Evolutionary conservation across 1,140 invertebrate species (phyloP).

Genomic region (Papilio polytes): DNA sequence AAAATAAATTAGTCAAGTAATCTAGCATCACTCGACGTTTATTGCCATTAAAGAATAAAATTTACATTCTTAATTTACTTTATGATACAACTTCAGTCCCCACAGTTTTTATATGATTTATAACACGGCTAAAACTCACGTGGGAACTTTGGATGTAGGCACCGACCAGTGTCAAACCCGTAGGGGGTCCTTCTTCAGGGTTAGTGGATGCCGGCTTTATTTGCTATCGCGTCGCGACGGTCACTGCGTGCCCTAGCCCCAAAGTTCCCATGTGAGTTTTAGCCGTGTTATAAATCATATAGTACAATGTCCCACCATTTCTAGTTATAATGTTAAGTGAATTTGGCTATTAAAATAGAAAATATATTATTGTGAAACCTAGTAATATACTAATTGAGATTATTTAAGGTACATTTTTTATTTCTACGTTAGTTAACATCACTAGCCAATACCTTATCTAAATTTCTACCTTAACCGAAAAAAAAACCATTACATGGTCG

Average conservation of each 20-base stretch:
- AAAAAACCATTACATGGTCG: conserved; percentile 71
- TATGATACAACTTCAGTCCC: conserved; percentile 6
- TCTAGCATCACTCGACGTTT: conserved; percentile 41
- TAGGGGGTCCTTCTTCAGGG: too few species aligned
- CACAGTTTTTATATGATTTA: too few species aligned
- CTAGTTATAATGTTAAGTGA: conserved; percentile 28
- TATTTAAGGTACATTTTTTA: conserved; percentile 77
- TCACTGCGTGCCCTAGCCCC: too few species aligned
- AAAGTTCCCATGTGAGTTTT: too few species aligned
- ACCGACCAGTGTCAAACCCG: too few species aligned
- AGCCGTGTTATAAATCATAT: too few species aligned
- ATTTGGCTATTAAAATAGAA: conserved; percentile 47
- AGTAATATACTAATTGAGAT: conserved; percentile 75
- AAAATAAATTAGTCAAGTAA: conserved; percentile 61
- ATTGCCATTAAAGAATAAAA: conserved; percentile 10
- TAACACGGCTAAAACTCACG: too few species aligned
- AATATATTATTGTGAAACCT: conserved; percentile 54
- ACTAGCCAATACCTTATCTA: conserved; percentile 63
- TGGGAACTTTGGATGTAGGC: too few species aligned
- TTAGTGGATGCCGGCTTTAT: too few species aligned
- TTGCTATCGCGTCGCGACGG: too few species aligned
- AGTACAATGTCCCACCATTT: too few species aligned
- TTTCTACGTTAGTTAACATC: conserved; percentile 64
- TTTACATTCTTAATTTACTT: conserved; percentile 16
- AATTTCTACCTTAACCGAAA: conserved; percentile 42